Evolutionary conservation across 1,140 invertebrate genomes (phyloP).

Genomic region (Subanguina moxae): DNA sequence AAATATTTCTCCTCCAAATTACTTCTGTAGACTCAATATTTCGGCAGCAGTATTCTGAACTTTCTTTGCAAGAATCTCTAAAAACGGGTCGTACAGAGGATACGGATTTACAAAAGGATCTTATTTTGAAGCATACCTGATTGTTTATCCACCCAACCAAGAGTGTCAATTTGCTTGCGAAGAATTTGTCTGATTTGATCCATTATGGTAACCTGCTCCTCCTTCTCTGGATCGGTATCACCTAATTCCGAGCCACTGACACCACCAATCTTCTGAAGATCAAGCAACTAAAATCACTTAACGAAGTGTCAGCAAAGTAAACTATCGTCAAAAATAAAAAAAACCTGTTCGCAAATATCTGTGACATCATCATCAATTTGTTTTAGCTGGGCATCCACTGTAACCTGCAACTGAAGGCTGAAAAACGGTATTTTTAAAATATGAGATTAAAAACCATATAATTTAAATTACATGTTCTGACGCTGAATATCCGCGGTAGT

Average conservation of each 20-base stretch:
- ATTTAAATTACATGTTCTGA: slow-evolving; percentile 29
- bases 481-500: slow-evolving; percentile 27
- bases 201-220: slow-evolving; percentile 6
- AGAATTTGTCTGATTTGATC: slow-evolving; percentile 36
- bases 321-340: background rate
- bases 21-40: slow-evolving; percentile 5
- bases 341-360: slow-evolving; percentile 31
- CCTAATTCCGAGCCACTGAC: slow-evolving; percentile 4
- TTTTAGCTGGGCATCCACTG: slow-evolving; percentile 29
- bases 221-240: slow-evolving; percentile 8
- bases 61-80: background rate
- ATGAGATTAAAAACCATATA: slow-evolving; percentile 1
- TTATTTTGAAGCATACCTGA: slow-evolving; percentile 15
- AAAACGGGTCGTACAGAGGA: background rate
- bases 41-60: slow-evolving; percentile 6
- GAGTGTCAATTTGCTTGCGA: slow-evolving; percentile 30
- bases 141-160: slow-evolving; percentile 35
- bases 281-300: slow-evolving; percentile 23
- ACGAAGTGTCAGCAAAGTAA: background rate
- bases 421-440: slow-evolving; percentile 12
- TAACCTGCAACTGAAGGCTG: slow-evolving; percentile 25
- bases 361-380: slow-evolving; percentile 31
- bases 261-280: slow-evolving; percentile 18
- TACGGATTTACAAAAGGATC: background rate
- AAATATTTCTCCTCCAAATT: too few relatives aligned